Percentiles rank a stretch among this genome's conserved stretches.
phyloP scores from a whole-genome alignment of 2,113 vertebrate species.

The Passer montanus region DNA sequence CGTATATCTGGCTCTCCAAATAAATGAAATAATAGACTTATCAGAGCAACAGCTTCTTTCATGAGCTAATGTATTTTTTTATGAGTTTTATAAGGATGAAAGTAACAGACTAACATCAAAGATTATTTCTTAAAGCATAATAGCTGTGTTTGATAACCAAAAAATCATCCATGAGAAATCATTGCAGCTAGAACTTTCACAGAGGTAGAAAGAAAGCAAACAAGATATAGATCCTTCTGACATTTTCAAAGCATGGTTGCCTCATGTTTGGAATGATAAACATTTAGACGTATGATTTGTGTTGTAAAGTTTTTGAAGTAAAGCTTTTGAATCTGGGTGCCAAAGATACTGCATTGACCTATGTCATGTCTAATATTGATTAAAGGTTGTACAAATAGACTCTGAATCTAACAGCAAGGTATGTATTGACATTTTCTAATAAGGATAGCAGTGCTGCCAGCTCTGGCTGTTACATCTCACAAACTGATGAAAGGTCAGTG shows the following conservation, averaged over 20 bases:
- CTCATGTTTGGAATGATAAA: slow-evolving; percentile 27
- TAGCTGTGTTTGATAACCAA: background rate
- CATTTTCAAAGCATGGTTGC: background rate
- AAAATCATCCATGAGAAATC: background rate
- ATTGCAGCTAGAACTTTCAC: background rate
- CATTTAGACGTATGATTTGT: slow-evolving; percentile 11
- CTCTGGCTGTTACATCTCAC: background rate
- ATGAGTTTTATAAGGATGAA: background rate
- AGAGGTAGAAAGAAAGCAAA: background rate
- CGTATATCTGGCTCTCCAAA: background rate
- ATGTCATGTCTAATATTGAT: slow-evolving; percentile 45
- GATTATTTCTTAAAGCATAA: background rate
- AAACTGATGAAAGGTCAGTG: slow-evolving; percentile 28
- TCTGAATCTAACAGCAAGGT: slow-evolving; percentile 42
- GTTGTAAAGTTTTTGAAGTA: background rate
- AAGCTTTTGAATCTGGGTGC: slow-evolving; percentile 7
- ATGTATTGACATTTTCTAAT: slow-evolving; percentile 52
- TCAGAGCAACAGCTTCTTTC: background rate
- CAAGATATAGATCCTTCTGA: slow-evolving; percentile 1
- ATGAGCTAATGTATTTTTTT: background rate
- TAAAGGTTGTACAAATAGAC: slow-evolving; percentile 53
- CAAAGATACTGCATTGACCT: slow-evolving; percentile 42
- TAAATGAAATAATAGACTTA: background rate
- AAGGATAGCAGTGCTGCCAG: background rate
- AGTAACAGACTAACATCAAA: background rate